These are phyloP conservation scores for Drosophila mercatorum DNA, from an alignment of 2,888 invertebrate species.

Conservation along the genomic window DNA sequence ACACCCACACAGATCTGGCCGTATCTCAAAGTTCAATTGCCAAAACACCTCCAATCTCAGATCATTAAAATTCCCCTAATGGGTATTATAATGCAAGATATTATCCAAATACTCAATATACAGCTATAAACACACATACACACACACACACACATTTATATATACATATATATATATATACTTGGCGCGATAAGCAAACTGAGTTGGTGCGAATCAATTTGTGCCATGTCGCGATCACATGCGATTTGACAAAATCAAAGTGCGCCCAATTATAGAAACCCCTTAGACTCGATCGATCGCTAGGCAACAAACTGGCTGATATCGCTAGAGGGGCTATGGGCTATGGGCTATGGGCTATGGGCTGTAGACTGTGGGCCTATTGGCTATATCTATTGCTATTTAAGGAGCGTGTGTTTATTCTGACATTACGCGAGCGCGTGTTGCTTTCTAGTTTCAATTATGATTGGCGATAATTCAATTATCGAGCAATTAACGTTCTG, in stretches of 20 bases:
- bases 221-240: slow-evolving; percentile 20
- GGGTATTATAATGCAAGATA: neutral
- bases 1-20: neutral
- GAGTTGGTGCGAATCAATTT: slow-evolving; percentile 3
- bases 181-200: slow-evolving; percentile 7
- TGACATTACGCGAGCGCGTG: slow-evolving; percentile 63
- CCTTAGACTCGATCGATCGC: slow-evolving; percentile 18
- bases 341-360: neutral
- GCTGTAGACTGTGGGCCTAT: neutral
- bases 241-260: slow-evolving; percentile 44
- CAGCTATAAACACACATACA: neutral
- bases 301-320: slow-evolving; percentile 40
- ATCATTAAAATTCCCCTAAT: neutral
- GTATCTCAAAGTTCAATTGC: neutral
- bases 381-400: slow-evolving; percentile 20
- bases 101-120: neutral
- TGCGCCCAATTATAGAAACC: slow-evolving; percentile 46
- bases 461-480: slow-evolving; percentile 74
- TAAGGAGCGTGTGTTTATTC: slow-evolving; percentile 21
- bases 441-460: slow-evolving; percentile 55
- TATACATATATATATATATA: neutral
- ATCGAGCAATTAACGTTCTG: slow-evolving; percentile 68
- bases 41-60: neutral
- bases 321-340: neutral
- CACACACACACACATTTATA: no score